Conservation (phyloP, 1,140 invertebrate genomes). For the Maconellicoccus hirsutus region DNA sequence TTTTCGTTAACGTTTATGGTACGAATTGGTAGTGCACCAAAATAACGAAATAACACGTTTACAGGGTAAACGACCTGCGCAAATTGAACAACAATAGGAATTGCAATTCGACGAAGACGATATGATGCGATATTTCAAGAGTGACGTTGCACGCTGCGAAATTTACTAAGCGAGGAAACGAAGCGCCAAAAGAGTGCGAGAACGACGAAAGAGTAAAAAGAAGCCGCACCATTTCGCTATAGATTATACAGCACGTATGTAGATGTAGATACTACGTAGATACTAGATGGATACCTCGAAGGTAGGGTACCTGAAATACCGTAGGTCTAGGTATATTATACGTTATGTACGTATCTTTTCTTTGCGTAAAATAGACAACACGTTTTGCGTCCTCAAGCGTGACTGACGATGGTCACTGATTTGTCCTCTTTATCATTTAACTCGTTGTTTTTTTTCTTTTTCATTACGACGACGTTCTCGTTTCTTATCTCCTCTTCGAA, state of each 20-base stretch:
- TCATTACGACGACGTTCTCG: not conserved
- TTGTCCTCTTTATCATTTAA: not conserved
- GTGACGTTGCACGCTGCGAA: not conserved
- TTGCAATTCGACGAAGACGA: too few species aligned
- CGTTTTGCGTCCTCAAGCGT: constrained; percentile 1
- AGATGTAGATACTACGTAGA: too few species aligned
- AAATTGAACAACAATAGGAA: not conserved
- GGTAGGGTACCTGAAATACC: too few species aligned
- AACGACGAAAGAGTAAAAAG: too few species aligned
- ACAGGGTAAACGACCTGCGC: not conserved
- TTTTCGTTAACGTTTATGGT: too few species aligned
- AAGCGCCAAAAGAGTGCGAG: too few species aligned
- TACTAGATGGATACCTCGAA: too few species aligned
- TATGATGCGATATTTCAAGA: not conserved
- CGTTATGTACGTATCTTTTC: not conserved
- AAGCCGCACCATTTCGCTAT: not conserved
- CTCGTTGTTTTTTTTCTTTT: not conserved
- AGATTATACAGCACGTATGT: too few species aligned
- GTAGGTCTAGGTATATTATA: too few species aligned
- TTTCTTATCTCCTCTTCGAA: not conserved
- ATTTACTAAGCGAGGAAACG: not conserved
- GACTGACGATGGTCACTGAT: constrained; percentile 1
- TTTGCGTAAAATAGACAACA: not conserved
- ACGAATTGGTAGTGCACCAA: not conserved
- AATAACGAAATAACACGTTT: not conserved